phyloP scores from a whole-genome alignment of 2,797 vertebrate genomes.

The Apogon hyalosoma region DNA sequence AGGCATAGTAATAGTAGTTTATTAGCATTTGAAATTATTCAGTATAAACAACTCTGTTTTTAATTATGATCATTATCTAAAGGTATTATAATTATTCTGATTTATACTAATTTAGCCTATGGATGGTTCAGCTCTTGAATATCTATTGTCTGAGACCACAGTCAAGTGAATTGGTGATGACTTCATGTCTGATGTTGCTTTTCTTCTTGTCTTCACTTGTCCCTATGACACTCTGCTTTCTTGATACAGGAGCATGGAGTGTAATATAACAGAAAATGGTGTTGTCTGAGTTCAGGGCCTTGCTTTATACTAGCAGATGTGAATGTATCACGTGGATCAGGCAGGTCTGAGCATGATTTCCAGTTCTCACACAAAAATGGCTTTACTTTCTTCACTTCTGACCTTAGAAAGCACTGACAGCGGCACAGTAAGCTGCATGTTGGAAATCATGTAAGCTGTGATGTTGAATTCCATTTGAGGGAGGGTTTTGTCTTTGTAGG shows the following conservation, averaged over 20 bases:
- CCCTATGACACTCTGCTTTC: slow-evolving; percentile 14
- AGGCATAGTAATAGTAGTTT: too few relatives aligned
- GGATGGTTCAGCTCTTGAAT: too few relatives aligned
- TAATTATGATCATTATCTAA: too few relatives aligned
- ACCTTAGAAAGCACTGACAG: background rate
- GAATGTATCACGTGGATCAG: slow-evolving; percentile 28
- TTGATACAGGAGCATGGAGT: slow-evolving; percentile 20
- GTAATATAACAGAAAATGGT: slow-evolving; percentile 37
- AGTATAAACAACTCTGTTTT: too few relatives aligned
- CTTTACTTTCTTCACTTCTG: slow-evolving; percentile 2
- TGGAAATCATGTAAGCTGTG: background rate
- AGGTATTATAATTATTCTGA: too few relatives aligned
- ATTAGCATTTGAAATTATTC: too few relatives aligned
- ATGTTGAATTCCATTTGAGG: slow-evolving; percentile 1
- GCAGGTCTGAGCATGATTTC: slow-evolving; percentile 36
- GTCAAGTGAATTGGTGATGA: too few relatives aligned
- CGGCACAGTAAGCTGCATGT: background rate
- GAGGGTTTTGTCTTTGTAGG: slow-evolving; percentile 11
- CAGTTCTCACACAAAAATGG: background rate
- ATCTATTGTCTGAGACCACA: too few relatives aligned
- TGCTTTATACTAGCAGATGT: slow-evolving; percentile 21
- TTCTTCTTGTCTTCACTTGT: slow-evolving; percentile 18
- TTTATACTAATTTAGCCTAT: too few relatives aligned
- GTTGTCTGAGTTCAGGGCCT: slow-evolving; percentile 43
- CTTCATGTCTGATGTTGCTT: too few relatives aligned